These are phyloP conservation scores for Mesorhabditis spiculigera DNA, from an alignment of 2,888 invertebrate genomes.

Conservation along the genomic window DNA sequence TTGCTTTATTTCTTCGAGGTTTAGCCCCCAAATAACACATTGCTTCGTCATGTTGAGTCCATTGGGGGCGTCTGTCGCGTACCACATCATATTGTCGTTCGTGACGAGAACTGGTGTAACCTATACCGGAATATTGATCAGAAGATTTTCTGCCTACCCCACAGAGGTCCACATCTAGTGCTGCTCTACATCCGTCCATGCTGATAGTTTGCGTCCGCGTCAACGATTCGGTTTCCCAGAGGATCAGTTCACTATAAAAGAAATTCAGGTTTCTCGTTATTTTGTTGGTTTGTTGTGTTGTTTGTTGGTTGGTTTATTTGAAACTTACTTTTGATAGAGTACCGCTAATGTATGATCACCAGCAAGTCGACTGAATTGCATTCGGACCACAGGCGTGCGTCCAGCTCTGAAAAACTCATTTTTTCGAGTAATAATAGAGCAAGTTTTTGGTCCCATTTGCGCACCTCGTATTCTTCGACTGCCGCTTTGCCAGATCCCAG, in stretches of 20 bases:
- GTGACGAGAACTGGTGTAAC: conserved; percentile 55
- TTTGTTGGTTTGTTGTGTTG: not conserved
- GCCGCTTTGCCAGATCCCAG: conserved; percentile 62
- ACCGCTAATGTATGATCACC: conserved; percentile 63
- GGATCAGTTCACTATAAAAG: conserved; percentile 31
- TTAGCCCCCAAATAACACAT: too few species aligned
- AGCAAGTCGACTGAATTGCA: conserved; percentile 62
- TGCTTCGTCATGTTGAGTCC: too few species aligned
- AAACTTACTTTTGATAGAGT: conserved; percentile 56
- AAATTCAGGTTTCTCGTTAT: not conserved
- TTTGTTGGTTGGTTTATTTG: not conserved
- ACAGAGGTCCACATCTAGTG: conserved; percentile 63
- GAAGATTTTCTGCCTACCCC: conserved; percentile 42
- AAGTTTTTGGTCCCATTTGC: not conserved
- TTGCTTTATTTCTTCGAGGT: too few species aligned
- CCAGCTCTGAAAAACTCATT: conserved; percentile 17
- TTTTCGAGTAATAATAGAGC: not conserved
- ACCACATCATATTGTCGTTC: conserved; percentile 44
- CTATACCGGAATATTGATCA: not conserved
- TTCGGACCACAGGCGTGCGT: conserved; percentile 58
- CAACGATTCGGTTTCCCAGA: conserved; percentile 51
- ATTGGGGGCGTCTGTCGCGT: conserved; percentile 15
- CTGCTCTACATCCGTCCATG: conserved; percentile 41
- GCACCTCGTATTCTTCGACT: conserved; percentile 31
- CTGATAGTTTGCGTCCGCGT: conserved; percentile 37